Percentiles rank a stretch among this genome's conserved stretches.
These are phyloP conservation scores for Pseudococcus longispinus DNA, from an alignment of 2,888 invertebrate species.

Conservation along the genomic window DNA sequence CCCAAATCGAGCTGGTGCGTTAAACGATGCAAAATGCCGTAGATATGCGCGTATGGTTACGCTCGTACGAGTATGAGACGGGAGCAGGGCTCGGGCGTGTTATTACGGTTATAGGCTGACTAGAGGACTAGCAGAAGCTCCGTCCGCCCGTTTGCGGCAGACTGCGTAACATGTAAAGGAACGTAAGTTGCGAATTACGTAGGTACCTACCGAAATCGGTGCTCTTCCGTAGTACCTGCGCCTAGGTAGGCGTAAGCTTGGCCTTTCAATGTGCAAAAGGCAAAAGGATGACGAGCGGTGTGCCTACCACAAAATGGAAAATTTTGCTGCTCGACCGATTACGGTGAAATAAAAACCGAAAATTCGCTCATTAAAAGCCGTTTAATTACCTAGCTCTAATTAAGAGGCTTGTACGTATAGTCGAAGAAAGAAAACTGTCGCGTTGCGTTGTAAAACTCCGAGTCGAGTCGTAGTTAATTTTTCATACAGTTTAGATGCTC, in stretches of 20 bases:
- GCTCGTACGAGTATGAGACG: not conserved
- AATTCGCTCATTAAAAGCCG: not conserved
- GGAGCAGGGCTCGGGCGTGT: not conserved
- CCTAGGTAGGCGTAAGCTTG: too few species aligned
- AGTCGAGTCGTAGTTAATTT: not conserved
- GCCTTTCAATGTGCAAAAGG: not conserved
- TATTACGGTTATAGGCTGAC: not conserved
- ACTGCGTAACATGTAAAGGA: not conserved
- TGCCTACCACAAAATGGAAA: not conserved
- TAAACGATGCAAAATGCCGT: not conserved
- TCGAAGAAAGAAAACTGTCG: not conserved
- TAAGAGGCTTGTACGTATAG: not conserved
- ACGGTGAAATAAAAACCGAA: not conserved
- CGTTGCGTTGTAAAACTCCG: not conserved
- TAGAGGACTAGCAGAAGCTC: not conserved
- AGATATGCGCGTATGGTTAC: not conserved
- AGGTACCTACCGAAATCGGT: not conserved
- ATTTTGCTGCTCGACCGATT: not conserved
- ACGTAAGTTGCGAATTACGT: not conserved
- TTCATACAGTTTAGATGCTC: not conserved
- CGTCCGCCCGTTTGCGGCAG: not conserved
- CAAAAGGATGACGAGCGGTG: not conserved
- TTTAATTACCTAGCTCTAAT: slow-evolving; percentile 6
- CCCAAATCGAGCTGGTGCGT: not conserved
- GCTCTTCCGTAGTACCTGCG: too few species aligned